Conservation (phyloP, 2,888 invertebrate species). For the Cheilosia grossa region DNA sequence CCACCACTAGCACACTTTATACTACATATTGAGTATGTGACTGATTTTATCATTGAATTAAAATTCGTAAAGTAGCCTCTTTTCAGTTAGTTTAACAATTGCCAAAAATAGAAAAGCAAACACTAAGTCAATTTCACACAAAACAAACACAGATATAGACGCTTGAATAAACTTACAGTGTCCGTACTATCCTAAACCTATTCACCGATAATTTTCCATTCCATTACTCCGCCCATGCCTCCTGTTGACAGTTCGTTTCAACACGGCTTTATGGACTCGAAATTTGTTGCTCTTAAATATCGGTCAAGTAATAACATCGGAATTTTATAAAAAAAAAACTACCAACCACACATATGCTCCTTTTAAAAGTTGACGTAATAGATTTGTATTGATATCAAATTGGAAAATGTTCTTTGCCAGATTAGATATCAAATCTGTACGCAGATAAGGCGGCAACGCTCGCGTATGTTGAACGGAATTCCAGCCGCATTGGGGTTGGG, state of each 20-base stretch:
- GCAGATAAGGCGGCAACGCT: slow-evolving; percentile 22
- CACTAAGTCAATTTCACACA: background rate
- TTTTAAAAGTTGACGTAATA: slow-evolving; percentile 51
- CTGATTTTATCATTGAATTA: background rate
- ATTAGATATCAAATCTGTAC: slow-evolving; percentile 56
- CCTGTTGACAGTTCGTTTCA: background rate
- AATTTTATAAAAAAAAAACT: slow-evolving; percentile 6
- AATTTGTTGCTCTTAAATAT: slow-evolving; percentile 9
- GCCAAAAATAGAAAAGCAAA: background rate
- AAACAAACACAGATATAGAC: background rate
- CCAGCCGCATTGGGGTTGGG: background rate
- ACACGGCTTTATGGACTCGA: background rate
- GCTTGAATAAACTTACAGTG: background rate
- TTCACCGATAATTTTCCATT: slow-evolving; percentile 7
- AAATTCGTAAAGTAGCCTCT: background rate
- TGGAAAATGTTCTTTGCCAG: slow-evolving; percentile 17
- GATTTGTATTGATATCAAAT: slow-evolving; percentile 25
- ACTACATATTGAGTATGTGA: no score
- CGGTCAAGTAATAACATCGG: slow-evolving; percentile 38
- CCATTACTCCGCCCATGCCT: background rate
- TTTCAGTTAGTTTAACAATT: background rate
- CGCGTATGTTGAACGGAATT: background rate
- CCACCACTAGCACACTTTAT: no score
- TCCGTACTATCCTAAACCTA: background rate
- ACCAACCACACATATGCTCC: background rate